A percentile compares a stretch with the other conserved stretches of the same genome.
Evolutionary conservation across 2,888 invertebrate species (phyloP).

Genomic region (Ochropacha duplaris): DNA sequence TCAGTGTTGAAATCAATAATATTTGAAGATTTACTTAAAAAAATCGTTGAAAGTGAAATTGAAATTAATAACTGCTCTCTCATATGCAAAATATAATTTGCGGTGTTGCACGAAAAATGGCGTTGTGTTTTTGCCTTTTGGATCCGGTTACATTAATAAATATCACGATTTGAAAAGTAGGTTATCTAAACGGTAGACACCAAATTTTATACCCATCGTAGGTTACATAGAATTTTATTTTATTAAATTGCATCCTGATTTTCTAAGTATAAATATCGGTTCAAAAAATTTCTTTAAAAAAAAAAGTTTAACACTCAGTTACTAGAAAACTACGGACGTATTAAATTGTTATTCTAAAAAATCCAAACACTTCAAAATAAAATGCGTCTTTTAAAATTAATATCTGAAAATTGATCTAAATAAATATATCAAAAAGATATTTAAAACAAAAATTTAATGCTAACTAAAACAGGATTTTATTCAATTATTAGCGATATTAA

Average conservation of each 20-base stretch:
- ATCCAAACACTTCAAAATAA: no score
- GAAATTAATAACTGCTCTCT: slow-evolving; percentile 7
- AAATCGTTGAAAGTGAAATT: slow-evolving; percentile 6
- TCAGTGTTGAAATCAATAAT: slow-evolving; percentile 10
- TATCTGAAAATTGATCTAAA: not conserved
- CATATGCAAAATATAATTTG: not conserved
- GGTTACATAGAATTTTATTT: no score
- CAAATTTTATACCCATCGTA: no score
- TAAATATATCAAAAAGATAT: not conserved
- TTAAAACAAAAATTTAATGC: not conserved
- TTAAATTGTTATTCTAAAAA: no score
- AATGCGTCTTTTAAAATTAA: no score
- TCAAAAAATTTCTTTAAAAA: no score
- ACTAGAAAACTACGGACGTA: no score
- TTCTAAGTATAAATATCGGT: no score
- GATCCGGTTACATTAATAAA: no score
- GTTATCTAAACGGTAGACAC: no score
- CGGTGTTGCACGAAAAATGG: not conserved
- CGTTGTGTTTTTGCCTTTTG: not conserved
- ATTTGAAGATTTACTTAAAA: slow-evolving; percentile 8
- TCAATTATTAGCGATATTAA: not conserved
- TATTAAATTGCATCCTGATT: no score
- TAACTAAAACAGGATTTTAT: not conserved
- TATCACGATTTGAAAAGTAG: not conserved
- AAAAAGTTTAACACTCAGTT: no score